Percentiles rank a stretch among this genome's conserved stretches.
These are phyloP conservation scores for Erebia ligea DNA, from an alignment of 2,888 invertebrate species.

Conservation along the genomic window DNA sequence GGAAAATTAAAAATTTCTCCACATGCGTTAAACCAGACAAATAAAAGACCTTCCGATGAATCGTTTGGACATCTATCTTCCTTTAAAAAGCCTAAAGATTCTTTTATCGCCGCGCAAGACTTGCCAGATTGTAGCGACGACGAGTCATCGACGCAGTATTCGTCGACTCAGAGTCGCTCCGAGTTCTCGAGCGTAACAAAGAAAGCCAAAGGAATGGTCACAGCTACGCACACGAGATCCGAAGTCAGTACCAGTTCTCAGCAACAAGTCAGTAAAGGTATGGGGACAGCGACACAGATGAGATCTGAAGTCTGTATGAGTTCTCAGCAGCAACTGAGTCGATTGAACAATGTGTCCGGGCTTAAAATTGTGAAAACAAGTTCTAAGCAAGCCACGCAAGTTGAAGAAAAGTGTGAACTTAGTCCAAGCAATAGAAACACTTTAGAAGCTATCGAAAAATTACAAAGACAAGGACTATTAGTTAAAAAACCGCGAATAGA, in stretches of 20 bases:
- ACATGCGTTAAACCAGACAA: slow-evolving; percentile 48
- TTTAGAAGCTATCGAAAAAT: slow-evolving; percentile 71
- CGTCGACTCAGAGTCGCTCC: slow-evolving; percentile 58
- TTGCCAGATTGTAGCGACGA: slow-evolving; percentile 47
- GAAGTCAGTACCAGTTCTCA: slow-evolving; percentile 62
- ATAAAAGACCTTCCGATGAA: slow-evolving; percentile 59
- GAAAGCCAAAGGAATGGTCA: slow-evolving; percentile 61
- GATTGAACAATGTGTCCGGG: slow-evolving; percentile 61
- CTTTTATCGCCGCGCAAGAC: slow-evolving; percentile 59
- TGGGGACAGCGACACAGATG: slow-evolving; percentile 61
- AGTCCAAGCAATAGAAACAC: slow-evolving; percentile 61
- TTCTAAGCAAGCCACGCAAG: slow-evolving; percentile 58
- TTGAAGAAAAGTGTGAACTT: slow-evolving; percentile 63
- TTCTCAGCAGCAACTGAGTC: slow-evolving; percentile 66
- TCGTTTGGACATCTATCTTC: slow-evolving; percentile 63
- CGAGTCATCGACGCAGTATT: slow-evolving; percentile 53
- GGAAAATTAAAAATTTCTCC: slow-evolving; percentile 66
- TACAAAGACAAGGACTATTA: slow-evolving; percentile 73
- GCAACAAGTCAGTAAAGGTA: slow-evolving; percentile 57
- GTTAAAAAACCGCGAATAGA: slow-evolving; percentile 72
- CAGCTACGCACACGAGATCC: slow-evolving; percentile 64
- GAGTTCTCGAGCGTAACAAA: slow-evolving; percentile 63
- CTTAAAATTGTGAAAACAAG: slow-evolving; percentile 65
- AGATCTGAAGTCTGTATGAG: slow-evolving; percentile 64
- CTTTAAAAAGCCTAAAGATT: slow-evolving; percentile 74